Evolutionary conservation across 2,113 vertebrate genomes (phyloP).

Genomic region (Enhydra lutris): DNA sequence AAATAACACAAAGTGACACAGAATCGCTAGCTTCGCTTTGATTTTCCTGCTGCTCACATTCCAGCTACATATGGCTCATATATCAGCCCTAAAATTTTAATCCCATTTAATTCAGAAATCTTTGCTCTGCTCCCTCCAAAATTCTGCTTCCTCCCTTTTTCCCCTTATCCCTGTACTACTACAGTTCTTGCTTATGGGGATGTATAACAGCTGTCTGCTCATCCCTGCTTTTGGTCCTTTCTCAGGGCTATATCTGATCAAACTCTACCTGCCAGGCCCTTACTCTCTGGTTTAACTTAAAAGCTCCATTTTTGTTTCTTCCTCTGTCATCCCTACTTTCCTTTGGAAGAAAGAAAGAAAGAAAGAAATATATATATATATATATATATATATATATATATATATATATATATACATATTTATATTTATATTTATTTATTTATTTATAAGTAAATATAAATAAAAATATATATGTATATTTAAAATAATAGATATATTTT

Average conservation of each 20-base stretch:
- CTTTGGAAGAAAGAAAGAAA: not conserved
- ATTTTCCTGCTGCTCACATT: not conserved
- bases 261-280: not conserved
- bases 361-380: not conserved
- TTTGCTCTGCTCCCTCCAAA: not conserved
- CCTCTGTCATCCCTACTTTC: not conserved
- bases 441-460: no score
- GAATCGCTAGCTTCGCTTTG: not conserved
- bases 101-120: not conserved
- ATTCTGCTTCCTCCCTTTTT: not conserved
- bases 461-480: not conserved
- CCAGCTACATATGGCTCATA: not conserved
- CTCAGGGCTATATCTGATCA: not conserved
- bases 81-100: not conserved
- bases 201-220: not conserved
- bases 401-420: not conserved
- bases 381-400: not conserved
- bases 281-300: not conserved
- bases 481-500: not conserved
- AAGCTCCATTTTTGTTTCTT: constrained; percentile 4
- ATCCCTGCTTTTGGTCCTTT: not conserved
- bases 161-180: not conserved
- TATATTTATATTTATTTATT: no score
- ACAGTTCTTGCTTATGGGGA: not conserved
- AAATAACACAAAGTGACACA: not conserved